Percentiles rank a stretch among this genome's conserved stretches.
phyloP scores from a whole-genome alignment of 2,888 invertebrate species.

The Margaritifera margaritifera region DNA sequence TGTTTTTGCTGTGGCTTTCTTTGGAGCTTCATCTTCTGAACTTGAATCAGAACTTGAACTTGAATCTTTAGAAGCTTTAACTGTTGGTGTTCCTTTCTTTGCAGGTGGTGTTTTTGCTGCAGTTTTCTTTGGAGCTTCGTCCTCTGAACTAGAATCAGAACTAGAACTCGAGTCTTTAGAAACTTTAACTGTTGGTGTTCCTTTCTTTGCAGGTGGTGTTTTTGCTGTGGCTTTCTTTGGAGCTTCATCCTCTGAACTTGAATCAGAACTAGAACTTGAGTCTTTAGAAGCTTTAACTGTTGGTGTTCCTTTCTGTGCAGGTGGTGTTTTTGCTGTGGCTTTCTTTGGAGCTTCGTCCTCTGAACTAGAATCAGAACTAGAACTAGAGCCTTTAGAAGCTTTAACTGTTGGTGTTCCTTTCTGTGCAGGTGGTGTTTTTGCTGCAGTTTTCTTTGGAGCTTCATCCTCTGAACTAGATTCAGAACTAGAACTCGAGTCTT shows the following conservation, averaged over 20 bases:
- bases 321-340: constrained; percentile 11
- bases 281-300: background rate
- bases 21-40: no score
- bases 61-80: constrained; percentile 16
- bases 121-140: constrained; percentile 11
- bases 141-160: constrained; percentile 11
- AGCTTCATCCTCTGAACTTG: constrained; percentile 23
- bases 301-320: constrained; percentile 5
- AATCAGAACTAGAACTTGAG: constrained; percentile 19
- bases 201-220: constrained; percentile 2
- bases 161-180: background rate
- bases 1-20: no score
- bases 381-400: no score
- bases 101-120: constrained; percentile 2
- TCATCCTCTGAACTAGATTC: no score
- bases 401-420: background rate
- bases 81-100: constrained; percentile 15
- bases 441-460: background rate
- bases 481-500: no score
- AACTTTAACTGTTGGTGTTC: background rate
- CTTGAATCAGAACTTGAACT: background rate
- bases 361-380: no score
- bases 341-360: background rate
- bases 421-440: constrained; percentile 17
- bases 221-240: constrained; percentile 8